phyloP scores from a whole-genome alignment of 2,113 vertebrate genomes.

The Gymnocephalus cernua region DNA sequence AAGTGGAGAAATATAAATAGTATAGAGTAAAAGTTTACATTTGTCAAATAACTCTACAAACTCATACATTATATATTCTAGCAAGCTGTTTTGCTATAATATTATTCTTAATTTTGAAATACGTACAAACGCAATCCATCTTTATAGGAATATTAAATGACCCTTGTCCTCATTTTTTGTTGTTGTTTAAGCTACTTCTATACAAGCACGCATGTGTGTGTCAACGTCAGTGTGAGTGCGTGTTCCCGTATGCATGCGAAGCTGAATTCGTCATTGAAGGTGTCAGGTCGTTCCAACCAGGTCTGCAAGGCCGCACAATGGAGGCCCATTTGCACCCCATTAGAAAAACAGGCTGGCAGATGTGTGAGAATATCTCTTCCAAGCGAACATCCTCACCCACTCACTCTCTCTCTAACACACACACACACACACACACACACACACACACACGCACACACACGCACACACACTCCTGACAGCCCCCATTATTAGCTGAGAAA shows the following conservation, averaged over 20 bases:
- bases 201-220: constrained; percentile 14
- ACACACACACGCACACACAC: constrained; percentile 54
- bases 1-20: not conserved
- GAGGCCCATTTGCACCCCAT: constrained; percentile 71
- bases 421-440: constrained; percentile 54
- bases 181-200: not conserved
- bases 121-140: not conserved
- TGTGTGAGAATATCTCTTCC: constrained; percentile 71
- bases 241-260: constrained; percentile 43
- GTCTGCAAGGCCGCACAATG: constrained; percentile 46
- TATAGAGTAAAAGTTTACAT: not conserved
- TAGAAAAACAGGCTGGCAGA: constrained; percentile 74
- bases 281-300: constrained; percentile 57
- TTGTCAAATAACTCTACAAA: not conserved
- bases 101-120: not conserved
- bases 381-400: constrained; percentile 46
- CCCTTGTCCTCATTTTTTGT: not conserved
- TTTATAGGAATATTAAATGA: not conserved
- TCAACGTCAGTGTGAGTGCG: constrained; percentile 29
- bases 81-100: not conserved
- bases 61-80: not conserved
- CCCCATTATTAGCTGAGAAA: constrained; percentile 72
- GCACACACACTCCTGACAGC: constrained; percentile 59
- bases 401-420: not conserved
- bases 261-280: constrained; percentile 18